phyloP scores from a whole-genome alignment of 2,113 vertebrate species.

The Paradisaea rubra region DNA sequence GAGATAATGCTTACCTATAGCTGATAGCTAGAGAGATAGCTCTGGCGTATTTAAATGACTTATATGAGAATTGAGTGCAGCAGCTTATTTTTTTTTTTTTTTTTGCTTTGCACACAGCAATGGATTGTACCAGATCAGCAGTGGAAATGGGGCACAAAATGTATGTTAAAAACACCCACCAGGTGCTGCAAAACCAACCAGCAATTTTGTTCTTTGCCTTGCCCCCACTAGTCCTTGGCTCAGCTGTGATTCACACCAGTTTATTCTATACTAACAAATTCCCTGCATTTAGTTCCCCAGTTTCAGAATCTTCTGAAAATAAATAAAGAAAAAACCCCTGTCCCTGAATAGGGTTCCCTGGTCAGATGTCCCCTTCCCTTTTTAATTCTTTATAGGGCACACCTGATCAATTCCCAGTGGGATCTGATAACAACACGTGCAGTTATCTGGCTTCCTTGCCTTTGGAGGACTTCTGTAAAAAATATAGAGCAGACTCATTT shows the following conservation, averaged over 20 bases:
- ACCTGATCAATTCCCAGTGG: neutral
- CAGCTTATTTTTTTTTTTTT: neutral
- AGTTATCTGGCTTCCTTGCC: neutral
- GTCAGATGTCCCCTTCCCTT: neutral
- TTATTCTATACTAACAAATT: neutral
- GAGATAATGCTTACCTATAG: neutral
- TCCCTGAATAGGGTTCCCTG: neutral
- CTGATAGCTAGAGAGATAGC: neutral
- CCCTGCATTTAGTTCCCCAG: neutral
- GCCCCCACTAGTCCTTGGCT: neutral
- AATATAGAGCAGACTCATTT: neutral
- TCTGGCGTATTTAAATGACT: neutral
- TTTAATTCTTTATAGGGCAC: neutral
- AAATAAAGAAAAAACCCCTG: neutral
- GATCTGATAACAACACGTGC: fast-evolving
- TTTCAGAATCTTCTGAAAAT: neutral
- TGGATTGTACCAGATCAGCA: neutral
- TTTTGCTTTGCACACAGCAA: neutral
- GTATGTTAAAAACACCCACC: neutral
- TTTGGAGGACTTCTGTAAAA: neutral
- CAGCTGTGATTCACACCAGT: neutral
- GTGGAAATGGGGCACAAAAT: neutral
- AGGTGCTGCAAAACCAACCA: neutral
- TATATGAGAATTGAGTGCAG: neutral
- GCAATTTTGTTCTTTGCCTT: neutral